A percentile compares a stretch with the other conserved stretches of the same genome.
phyloP scores from a whole-genome alignment of 2,113 vertebrate species.

The Pantherophis guttatus region DNA sequence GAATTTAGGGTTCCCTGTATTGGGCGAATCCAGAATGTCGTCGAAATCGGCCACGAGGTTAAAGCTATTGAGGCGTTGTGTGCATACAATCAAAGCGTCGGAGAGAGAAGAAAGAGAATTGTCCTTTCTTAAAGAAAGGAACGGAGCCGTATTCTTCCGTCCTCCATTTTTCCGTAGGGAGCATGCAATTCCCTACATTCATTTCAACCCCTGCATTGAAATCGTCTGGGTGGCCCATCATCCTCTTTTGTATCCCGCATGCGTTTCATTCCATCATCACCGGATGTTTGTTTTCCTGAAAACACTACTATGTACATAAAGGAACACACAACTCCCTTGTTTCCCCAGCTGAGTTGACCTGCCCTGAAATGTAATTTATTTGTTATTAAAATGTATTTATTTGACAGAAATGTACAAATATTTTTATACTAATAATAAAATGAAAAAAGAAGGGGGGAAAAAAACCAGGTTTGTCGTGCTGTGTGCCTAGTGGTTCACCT shows the following conservation, averaged over 20 bases:
- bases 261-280: neutral
- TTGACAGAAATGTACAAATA: conserved; percentile 72
- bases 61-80: neutral
- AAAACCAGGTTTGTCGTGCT: neutral
- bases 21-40: too few species aligned
- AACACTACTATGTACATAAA: conserved; percentile 5
- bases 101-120: neutral
- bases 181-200: neutral
- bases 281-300: neutral
- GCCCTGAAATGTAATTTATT: conserved; percentile 66
- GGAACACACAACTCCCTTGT: neutral
- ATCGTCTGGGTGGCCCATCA: neutral
- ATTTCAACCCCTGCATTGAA: neutral
- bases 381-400: conserved; percentile 69
- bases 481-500: neutral
- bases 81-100: neutral
- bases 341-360: neutral
- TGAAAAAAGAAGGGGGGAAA: conserved; percentile 14
- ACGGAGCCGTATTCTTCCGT: neutral
- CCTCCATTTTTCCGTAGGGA: neutral
- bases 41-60: neutral
- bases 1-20: too few species aligned
- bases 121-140: neutral
- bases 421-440: conserved; percentile 76
- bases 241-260: neutral